Conservation (phyloP, 1,140 invertebrate genomes). For the Grapholita molesta region DNA sequence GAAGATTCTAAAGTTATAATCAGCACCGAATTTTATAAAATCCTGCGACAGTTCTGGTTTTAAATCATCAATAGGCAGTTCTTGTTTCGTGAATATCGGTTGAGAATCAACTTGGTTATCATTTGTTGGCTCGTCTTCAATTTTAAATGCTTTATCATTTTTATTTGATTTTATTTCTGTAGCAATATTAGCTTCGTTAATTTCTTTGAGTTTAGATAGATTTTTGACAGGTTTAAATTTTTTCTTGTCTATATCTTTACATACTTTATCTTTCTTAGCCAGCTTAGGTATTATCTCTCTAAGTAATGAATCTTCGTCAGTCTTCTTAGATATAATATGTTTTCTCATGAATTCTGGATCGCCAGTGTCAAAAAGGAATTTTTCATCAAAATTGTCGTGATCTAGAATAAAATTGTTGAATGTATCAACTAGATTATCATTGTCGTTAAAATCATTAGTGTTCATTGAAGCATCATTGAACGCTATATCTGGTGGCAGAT, state of each 20-base stretch:
- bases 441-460: neutral
- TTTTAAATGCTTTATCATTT: neutral
- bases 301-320: neutral
- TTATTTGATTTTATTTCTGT: neutral
- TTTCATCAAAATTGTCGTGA: conserved; percentile 1
- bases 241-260: neutral
- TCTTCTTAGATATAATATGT: neutral
- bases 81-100: neutral
- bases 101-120: neutral
- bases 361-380: neutral
- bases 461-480: neutral
- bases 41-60: neutral
- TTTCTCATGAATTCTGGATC: neutral
- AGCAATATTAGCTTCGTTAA: neutral
- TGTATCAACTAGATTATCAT: conserved; percentile 12
- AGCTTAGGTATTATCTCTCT: neutral
- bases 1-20: neutral
- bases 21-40: neutral
- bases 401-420: conserved; percentile 7
- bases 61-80: neutral
- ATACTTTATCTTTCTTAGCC: neutral
- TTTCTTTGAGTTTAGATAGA: neutral
- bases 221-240: neutral
- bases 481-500: neutral
- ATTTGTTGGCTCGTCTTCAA: neutral